Evolutionary conservation across 2,797 vertebrate genomes (phyloP).

Genomic region (Gymnodraco acuticeps): DNA sequence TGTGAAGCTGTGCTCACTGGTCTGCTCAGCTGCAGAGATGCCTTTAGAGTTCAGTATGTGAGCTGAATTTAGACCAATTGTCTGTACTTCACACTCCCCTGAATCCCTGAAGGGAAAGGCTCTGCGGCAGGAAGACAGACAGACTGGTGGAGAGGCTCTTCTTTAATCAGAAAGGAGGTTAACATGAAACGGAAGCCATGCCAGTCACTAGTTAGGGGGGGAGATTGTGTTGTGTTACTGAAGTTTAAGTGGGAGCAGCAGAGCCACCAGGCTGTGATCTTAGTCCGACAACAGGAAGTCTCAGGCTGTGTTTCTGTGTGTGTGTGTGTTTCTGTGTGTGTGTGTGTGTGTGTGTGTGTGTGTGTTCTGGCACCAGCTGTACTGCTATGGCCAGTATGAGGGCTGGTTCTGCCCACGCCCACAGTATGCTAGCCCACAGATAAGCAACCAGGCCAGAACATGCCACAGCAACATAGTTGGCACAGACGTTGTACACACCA

Average conservation of each 20-base stretch:
- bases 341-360: neutral
- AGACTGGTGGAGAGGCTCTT: conserved; percentile 26
- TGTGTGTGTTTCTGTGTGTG: too few relatives aligned
- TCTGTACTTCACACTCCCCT: conserved; percentile 31
- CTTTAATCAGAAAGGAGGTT: conserved; percentile 51
- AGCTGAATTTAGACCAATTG: conserved; percentile 16
- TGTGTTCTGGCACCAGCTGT: conserved; percentile 53
- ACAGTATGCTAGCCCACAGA: conserved; percentile 36
- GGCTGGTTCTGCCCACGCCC: conserved; percentile 34
- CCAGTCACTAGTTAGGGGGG: conserved; percentile 37
- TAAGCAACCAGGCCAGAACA: conserved; percentile 21
- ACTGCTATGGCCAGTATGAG: conserved; percentile 36
- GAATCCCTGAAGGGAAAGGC: conserved; percentile 18
- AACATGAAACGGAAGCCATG: conserved; percentile 47
- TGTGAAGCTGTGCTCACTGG: neutral
- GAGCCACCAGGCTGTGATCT: conserved; percentile 62
- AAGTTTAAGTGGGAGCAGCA: conserved; percentile 47
- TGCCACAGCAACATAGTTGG: conserved; percentile 2
- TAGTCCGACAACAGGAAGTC: conserved; percentile 68
- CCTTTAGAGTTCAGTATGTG: conserved; percentile 18
- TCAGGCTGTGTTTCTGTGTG: conserved; percentile 69
- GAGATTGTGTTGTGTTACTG: conserved; percentile 40
- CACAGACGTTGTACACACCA: conserved; percentile 3
- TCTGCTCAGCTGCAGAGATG: conserved; percentile 16
- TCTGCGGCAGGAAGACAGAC: conserved; percentile 24